Evolutionary conservation across 2,113 vertebrate species (phyloP).

Genomic region (Plectropomus leopardus): DNA sequence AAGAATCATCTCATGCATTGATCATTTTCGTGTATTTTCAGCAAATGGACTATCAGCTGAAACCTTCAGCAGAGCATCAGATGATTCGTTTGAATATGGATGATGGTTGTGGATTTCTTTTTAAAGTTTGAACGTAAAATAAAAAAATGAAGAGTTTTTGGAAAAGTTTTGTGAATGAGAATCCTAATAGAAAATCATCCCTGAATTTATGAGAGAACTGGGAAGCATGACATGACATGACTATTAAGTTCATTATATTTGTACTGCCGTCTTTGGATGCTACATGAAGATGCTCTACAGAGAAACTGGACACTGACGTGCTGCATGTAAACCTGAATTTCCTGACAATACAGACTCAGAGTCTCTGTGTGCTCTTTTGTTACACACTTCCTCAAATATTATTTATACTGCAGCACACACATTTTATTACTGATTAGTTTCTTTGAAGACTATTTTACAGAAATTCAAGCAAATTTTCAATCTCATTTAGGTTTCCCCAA

Average conservation of each 20-base stretch:
- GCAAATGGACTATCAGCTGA: background rate
- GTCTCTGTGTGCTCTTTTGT: background rate
- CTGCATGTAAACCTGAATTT: constrained; percentile 44
- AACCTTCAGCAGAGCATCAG: constrained; percentile 1
- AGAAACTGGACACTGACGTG: constrained; percentile 1
- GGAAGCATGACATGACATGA: constrained; percentile 40
- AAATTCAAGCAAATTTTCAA: background rate
- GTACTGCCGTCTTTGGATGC: background rate
- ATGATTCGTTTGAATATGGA: background rate
- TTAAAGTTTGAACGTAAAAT: background rate
- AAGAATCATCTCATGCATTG: background rate
- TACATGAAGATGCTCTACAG: background rate
- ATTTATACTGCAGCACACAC: background rate
- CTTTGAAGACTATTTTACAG: too few relatives aligned
- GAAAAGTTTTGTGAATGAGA: background rate
- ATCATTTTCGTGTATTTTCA: constrained; percentile 1
- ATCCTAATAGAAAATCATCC: background rate
- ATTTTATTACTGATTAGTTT: background rate
- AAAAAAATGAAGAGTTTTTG: background rate
- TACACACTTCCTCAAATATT: background rate
- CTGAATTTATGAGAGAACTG: background rate
- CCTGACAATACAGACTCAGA: background rate
- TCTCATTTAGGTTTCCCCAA: background rate
- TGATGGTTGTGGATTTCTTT: background rate
- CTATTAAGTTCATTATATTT: constrained; percentile 2